Percentiles rank a stretch among this genome's conserved stretches.
Conservation (phyloP, 2,888 invertebrate genomes). For the Seira sanloemensis region DNA sequence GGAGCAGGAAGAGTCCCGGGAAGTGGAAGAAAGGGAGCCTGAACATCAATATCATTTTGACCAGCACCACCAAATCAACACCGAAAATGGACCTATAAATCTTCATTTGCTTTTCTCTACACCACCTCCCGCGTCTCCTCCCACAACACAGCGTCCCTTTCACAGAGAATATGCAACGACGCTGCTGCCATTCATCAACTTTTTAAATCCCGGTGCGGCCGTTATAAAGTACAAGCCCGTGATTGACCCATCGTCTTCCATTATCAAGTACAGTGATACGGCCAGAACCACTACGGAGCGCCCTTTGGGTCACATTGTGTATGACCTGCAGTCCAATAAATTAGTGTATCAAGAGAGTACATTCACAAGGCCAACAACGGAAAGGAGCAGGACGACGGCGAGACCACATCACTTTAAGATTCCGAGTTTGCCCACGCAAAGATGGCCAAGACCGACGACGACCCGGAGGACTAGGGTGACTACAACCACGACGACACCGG, state of each 20-base stretch:
- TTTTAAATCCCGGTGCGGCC: slow-evolving; percentile 32
- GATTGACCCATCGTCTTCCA: slow-evolving; percentile 27
- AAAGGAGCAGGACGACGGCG: slow-evolving; percentile 33
- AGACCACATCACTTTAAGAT: slow-evolving; percentile 47
- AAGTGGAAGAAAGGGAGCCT: slow-evolving; percentile 36
- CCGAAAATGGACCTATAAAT: slow-evolving; percentile 16
- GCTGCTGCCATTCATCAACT: slow-evolving; percentile 46
- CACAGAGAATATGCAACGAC: slow-evolving; percentile 48
- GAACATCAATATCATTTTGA: slow-evolving; percentile 53
- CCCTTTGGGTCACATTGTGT: slow-evolving; percentile 46
- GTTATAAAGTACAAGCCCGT: slow-evolving; percentile 51
- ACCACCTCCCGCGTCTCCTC: neutral
- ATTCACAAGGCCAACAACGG: slow-evolving; percentile 40
- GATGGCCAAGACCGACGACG: slow-evolving; percentile 42
- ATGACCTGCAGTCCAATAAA: slow-evolving; percentile 44
- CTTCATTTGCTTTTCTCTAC: slow-evolving; percentile 42
- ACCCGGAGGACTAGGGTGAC: slow-evolving; percentile 21
- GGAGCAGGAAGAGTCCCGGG: neutral
- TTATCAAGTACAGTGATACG: slow-evolving; percentile 11
- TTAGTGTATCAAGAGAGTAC: slow-evolving; percentile 30
- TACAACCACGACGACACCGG: slow-evolving; percentile 48
- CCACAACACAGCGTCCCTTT: slow-evolving; percentile 27
- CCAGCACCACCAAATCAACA: neutral
- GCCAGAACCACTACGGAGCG: slow-evolving; percentile 34
- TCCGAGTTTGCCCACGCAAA: slow-evolving; percentile 44